Conservation (phyloP, 2,797 vertebrate genomes). For the Octomys mimax region DNA sequence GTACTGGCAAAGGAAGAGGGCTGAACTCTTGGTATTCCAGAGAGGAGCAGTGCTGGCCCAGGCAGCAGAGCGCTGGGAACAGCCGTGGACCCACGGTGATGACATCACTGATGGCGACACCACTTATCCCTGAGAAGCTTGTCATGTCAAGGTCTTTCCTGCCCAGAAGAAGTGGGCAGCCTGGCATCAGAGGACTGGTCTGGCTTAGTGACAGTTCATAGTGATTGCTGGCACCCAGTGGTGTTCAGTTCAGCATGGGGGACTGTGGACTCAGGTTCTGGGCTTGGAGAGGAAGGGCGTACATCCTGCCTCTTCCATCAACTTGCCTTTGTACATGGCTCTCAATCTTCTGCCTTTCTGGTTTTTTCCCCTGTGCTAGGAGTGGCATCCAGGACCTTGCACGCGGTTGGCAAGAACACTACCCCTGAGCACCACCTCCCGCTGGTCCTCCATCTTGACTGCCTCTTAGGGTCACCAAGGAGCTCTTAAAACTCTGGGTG, state of each 20-base stretch:
- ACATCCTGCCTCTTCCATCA: neutral
- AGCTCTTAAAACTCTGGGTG: neutral
- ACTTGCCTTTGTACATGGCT: neutral
- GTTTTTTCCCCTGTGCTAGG: neutral
- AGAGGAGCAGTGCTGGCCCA: neutral
- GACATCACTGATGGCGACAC: neutral
- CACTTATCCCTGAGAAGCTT: neutral
- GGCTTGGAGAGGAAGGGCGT: neutral
- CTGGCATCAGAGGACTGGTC: neutral
- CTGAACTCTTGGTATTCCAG: conserved; percentile 27
- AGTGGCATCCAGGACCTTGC: neutral
- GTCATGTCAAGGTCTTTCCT: neutral
- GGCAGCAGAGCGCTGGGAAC: neutral
- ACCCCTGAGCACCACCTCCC: neutral
- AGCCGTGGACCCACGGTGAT: neutral
- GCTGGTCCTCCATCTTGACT: neutral
- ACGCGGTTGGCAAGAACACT: neutral
- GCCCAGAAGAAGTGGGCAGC: neutral
- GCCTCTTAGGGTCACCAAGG: too few species aligned
- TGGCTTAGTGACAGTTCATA: neutral
- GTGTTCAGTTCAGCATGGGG: neutral
- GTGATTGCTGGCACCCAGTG: neutral
- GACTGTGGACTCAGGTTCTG: neutral
- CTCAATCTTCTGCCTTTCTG: neutral
- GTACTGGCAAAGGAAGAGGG: neutral